phyloP scores from a whole-genome alignment of 2,113 vertebrate species.

The Barbus barbus region DNA sequence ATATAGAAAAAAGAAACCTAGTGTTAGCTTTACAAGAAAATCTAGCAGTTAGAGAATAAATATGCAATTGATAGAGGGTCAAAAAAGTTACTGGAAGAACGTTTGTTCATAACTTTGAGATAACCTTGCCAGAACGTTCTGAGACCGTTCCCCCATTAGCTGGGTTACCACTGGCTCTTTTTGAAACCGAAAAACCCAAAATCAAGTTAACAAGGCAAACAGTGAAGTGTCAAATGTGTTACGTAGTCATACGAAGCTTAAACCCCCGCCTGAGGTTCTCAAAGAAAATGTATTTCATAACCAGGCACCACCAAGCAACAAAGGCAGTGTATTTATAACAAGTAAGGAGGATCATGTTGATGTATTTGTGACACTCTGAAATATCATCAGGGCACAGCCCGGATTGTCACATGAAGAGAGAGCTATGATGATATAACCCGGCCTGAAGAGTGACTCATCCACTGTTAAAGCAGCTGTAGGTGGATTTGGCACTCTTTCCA shows the following conservation, averaged over 20 bases:
- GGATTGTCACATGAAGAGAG: slow-evolving; percentile 61
- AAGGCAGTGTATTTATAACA: slow-evolving; percentile 54
- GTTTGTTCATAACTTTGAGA: slow-evolving; percentile 3
- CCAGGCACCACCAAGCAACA: slow-evolving; percentile 38
- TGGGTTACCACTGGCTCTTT: slow-evolving; percentile 14
- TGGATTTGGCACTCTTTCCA: slow-evolving; percentile 67
- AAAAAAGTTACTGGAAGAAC: neutral
- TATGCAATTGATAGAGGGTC: too few species aligned
- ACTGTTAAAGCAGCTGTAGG: slow-evolving; percentile 71
- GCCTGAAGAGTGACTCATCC: slow-evolving; percentile 67
- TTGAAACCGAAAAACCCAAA: neutral
- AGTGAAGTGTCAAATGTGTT: slow-evolving; percentile 27
- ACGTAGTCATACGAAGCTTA: slow-evolving; percentile 43
- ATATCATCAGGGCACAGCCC: slow-evolving; percentile 64
- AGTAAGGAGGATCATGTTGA: slow-evolving; percentile 58
- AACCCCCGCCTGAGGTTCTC: slow-evolving; percentile 40
- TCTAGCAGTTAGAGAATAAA: too few species aligned
- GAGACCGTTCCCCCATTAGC: too few species aligned
- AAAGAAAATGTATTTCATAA: slow-evolving; percentile 36
- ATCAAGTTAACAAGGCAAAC: slow-evolving; percentile 37
- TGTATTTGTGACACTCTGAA: slow-evolving; percentile 55
- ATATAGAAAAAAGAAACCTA: too few species aligned
- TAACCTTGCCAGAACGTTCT: neutral
- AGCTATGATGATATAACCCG: slow-evolving; percentile 62
- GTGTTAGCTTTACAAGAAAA: too few species aligned